Evolutionary conservation across 2,113 vertebrate genomes (phyloP).

Genomic region (Semnopithecus entellus): DNA sequence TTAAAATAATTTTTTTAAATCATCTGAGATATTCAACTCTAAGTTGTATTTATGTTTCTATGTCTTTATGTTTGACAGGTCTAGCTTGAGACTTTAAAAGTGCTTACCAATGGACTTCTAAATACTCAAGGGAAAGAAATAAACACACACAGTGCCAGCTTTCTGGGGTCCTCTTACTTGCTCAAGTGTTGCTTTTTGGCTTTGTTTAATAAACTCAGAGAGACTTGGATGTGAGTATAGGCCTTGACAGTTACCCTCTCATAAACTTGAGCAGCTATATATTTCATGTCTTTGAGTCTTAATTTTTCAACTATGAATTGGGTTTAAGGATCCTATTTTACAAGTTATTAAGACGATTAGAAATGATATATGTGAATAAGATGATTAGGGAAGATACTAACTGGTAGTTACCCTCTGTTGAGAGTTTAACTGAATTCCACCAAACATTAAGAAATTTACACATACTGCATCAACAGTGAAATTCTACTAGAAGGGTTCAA

Average conservation of each 20-base stretch:
- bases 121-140: background rate
- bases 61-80: background rate
- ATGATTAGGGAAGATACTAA: background rate
- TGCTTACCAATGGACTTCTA: background rate
- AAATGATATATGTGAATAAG: background rate
- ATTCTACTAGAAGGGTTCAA: background rate
- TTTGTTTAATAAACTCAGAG: background rate
- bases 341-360: background rate
- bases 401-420: background rate
- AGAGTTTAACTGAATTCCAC: background rate
- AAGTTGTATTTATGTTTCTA: background rate
- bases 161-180: background rate
- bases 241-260: background rate
- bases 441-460: background rate
- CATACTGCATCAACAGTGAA: background rate
- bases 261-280: background rate
- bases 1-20: background rate
- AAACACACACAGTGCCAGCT: background rate
- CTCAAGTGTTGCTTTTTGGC: background rate
- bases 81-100: background rate
- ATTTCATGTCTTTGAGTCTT: background rate
- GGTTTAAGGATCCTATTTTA: background rate
- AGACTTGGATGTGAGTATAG: background rate
- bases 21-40: background rate
- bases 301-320: background rate